Evolutionary conservation across 2,113 vertebrate species (phyloP), one percentile per base, ranked within the genome.

Genomic region (Ochotona curzoniae): DNA sequence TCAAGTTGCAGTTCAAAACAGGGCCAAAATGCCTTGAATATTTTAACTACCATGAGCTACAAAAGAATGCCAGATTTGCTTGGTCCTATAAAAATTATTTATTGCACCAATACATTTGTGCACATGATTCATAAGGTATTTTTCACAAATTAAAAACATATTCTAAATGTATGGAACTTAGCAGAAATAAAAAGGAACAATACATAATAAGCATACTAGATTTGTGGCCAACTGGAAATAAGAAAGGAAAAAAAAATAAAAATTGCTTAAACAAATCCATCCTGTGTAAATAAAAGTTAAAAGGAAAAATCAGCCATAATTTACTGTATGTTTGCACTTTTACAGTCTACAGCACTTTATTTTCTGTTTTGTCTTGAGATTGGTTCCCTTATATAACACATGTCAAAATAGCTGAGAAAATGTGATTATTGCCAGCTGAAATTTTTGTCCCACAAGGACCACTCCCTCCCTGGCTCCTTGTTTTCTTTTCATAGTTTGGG

Each of bases 341-440:
- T 71, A 63, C 21, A 82, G 54, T 93, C 88, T 87, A 80, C 85
- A 94, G 76, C 69, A 81, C 79, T 93, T 92, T 83, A 63, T 47
- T 96, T 96, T 93, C 93, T 96, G 89, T 97, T 96, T 96, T 95
- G 91, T 82, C 85, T 97, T 92, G 63, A 51, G 87, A 61, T 92
- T 69, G 61, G 61, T 67, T 95, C 83, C 60, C 67, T 96, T 92
- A 96, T 70, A 80, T 87, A 97, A 96, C 69, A 91, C 80, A 94
- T 63, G 89, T 90, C 76, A 91, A 94, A 96, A 92, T 44, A 91
- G 79, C 79, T 92, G 90, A 89, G 30, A 71, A 89, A 94, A 69
- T 67, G 96, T 93, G 94, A 83, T 91, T 79, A 6, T 84, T 95
- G 93, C 89, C 91, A 82, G 92, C 86, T 91, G 70, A 91, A 94